Evolutionary conservation across 2,888 invertebrate genomes (phyloP).

Genomic region (Eretmocerus hayati): DNA sequence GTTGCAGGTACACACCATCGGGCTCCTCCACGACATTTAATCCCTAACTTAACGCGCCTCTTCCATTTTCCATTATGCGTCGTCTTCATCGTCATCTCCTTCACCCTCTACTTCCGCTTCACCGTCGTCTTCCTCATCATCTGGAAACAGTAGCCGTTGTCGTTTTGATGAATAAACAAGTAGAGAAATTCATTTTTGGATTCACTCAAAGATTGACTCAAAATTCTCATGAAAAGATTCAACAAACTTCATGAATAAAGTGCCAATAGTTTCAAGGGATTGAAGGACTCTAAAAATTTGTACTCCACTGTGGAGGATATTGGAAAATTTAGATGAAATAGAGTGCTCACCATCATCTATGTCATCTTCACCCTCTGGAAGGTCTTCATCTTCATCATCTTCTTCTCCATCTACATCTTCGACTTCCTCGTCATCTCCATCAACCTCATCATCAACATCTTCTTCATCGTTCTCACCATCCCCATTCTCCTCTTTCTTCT

Average conservation of each 20-base stretch:
- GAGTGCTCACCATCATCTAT: slow-evolving; percentile 37
- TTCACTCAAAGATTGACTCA: neutral
- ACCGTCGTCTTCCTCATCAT: slow-evolving; percentile 41
- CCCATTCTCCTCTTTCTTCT: slow-evolving; percentile 72
- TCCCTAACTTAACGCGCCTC: slow-evolving; percentile 36
- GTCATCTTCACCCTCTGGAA: slow-evolving; percentile 54
- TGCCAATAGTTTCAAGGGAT: too few species aligned
- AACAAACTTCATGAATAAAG: too few species aligned
- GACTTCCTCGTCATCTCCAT: slow-evolving; percentile 58
- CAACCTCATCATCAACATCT: slow-evolving; percentile 58
- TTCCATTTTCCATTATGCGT: slow-evolving; percentile 44
- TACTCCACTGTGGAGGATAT: too few species aligned
- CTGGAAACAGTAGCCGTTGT: slow-evolving; percentile 28
- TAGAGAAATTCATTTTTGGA: neutral
- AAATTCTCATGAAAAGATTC: neutral
- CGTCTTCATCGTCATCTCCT: slow-evolving; percentile 40
- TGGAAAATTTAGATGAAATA: too few species aligned
- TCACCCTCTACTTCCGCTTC: slow-evolving; percentile 39
- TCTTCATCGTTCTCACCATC: slow-evolving; percentile 55
- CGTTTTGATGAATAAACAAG: neutral
- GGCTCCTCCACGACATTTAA: slow-evolving; percentile 35
- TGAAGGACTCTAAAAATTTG: too few species aligned
- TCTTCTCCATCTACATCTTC: slow-evolving; percentile 61
- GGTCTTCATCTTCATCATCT: slow-evolving; percentile 60
- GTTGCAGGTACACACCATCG: slow-evolving; percentile 33